Conservation (phyloP, 2,113 vertebrate genomes). For the Lepus timidus region DNA sequence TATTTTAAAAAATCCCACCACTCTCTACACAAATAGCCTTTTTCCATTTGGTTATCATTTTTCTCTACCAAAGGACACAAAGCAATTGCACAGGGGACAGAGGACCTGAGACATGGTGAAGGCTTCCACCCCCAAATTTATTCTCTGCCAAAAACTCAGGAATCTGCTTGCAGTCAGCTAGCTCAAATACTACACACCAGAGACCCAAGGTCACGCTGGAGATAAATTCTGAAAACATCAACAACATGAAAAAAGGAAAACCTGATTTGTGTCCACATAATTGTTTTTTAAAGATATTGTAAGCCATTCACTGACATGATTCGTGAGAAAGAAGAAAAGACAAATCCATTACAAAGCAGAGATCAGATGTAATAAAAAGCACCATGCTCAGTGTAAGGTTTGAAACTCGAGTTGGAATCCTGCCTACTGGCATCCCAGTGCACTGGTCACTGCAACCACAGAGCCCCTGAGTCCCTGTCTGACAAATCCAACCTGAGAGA, state of each 20-base stretch:
- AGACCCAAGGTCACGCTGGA: too few relatives aligned
- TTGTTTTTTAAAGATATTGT: neutral
- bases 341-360: neutral
- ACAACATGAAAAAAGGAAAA: neutral
- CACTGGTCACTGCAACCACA: neutral
- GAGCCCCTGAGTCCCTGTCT: neutral
- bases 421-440: neutral
- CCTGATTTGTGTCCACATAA: neutral
- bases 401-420: neutral
- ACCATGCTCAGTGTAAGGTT: neutral
- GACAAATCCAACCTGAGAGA: neutral
- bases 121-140: neutral
- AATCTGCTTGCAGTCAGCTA: neutral
- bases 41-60: slow-evolving; percentile 64
- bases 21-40: slow-evolving; percentile 57
- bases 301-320: neutral
- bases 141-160: neutral
- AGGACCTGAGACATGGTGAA: neutral
- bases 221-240: neutral
- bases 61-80: slow-evolving; percentile 31
- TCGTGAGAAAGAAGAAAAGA: neutral
- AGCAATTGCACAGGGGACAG: slow-evolving; percentile 53
- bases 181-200: neutral
- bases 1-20: neutral
- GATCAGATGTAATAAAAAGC: neutral